Conservation (phyloP, 2,113 vertebrate species). For the Oryzias javanicus region DNA sequence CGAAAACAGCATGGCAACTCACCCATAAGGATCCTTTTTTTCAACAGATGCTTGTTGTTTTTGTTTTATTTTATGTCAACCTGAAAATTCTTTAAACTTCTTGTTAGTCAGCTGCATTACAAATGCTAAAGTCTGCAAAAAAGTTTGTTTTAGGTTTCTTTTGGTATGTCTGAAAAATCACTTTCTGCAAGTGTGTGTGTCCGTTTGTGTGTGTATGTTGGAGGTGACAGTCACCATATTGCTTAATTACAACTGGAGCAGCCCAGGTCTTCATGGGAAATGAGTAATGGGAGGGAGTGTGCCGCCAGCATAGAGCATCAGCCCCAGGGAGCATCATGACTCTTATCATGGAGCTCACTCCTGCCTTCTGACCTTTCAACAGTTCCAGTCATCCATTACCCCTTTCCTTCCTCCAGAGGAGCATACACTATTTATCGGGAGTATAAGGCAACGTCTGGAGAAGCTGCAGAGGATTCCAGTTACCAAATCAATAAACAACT, state of each 20-base stretch:
- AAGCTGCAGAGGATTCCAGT: constrained; percentile 32
- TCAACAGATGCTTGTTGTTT: too few relatives aligned
- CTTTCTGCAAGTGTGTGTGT: not conserved
- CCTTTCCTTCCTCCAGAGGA: not conserved
- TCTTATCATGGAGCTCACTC: constrained; percentile 44
- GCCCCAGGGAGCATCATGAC: constrained; percentile 27
- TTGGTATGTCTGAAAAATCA: not conserved
- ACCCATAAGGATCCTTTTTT: too few relatives aligned
- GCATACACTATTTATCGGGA: constrained; percentile 5
- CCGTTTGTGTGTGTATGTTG: not conserved
- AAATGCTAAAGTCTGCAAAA: not conserved
- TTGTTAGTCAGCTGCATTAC: too few relatives aligned
- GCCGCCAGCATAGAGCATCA: constrained; percentile 19
- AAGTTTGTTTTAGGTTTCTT: not conserved
- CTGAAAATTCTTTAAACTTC: too few relatives aligned
- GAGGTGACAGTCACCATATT: constrained; percentile 22
- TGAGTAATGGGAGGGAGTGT: constrained; percentile 35
- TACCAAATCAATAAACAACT: constrained; percentile 15
- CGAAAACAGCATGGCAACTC: too few relatives aligned
- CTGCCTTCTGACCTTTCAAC: constrained; percentile 49
- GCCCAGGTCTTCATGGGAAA: constrained; percentile 19
- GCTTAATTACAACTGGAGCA: constrained; percentile 39
- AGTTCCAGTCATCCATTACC: constrained; percentile 17
- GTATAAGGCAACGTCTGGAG: not conserved
- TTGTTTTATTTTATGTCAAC: too few relatives aligned